Evolutionary conservation across 2,113 vertebrate genomes (phyloP).

Genomic region (Bujurquina vittata): DNA sequence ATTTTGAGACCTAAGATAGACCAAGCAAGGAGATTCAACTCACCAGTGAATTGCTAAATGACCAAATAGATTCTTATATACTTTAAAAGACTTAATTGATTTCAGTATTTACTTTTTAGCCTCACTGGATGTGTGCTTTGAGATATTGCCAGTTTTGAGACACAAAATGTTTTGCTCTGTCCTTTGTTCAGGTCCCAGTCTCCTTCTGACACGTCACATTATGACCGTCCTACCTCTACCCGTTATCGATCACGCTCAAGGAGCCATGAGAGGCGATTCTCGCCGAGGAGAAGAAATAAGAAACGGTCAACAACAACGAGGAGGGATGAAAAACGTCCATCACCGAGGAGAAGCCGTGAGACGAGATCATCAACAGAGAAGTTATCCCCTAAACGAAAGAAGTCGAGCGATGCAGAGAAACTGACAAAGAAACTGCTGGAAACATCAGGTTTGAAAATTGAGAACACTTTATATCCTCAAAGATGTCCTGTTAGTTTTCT

Average conservation of each 20-base stretch:
- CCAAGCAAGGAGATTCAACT: neutral
- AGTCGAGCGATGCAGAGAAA: slow-evolving; percentile 16
- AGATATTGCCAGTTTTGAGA: neutral
- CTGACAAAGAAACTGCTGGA: slow-evolving; percentile 57
- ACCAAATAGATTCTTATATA: neutral
- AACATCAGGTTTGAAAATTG: slow-evolving; percentile 54
- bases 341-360: neutral
- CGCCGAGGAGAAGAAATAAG: neutral
- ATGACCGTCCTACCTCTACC: neutral
- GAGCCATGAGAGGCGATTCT: neutral
- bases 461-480: neutral
- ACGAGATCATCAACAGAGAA: neutral
- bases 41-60: neutral
- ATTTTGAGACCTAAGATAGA: neutral
- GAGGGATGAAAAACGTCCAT: neutral
- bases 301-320: neutral
- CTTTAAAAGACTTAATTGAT: accelerated
- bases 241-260: slow-evolving; percentile 18
- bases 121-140: neutral
- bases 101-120: neutral
- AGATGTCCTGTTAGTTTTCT: neutral
- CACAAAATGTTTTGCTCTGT: accelerated
- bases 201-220: slow-evolving; percentile 22
- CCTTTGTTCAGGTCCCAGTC: slow-evolving; percentile 34
- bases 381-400: neutral